phyloP scores from a whole-genome alignment of 2,888 invertebrate genomes.

The Chrysodeixis includens region DNA sequence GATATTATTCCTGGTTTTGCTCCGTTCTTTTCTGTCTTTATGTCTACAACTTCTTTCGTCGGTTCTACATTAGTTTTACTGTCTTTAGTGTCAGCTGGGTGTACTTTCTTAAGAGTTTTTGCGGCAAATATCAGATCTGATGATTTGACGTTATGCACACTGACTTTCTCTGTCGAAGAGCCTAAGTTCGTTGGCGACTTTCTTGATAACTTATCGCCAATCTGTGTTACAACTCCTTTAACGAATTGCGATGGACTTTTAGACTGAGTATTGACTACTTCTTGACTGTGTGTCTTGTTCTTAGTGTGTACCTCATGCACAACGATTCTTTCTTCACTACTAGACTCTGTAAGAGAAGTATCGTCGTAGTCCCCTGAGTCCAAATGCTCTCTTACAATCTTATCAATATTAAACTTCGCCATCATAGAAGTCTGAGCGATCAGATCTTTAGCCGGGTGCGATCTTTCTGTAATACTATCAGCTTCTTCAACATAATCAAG shows the following conservation, averaged over 20 bases:
- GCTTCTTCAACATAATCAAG: slow-evolving; percentile 80
- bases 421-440: slow-evolving; percentile 84
- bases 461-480: slow-evolving; percentile 78
- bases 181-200: slow-evolving; percentile 61
- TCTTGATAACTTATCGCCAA: slow-evolving; percentile 70
- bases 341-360: slow-evolving; percentile 81
- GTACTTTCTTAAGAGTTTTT: slow-evolving; percentile 70
- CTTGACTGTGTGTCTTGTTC: too few species aligned
- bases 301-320: slow-evolving; percentile 69
- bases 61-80: slow-evolving; percentile 28
- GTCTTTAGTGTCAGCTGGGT: slow-evolving; percentile 41
- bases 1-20: slow-evolving; percentile 76
- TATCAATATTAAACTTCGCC: slow-evolving; percentile 83
- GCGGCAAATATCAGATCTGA: slow-evolving; percentile 77
- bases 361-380: slow-evolving; percentile 83
- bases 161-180: slow-evolving; percentile 67
- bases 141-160: slow-evolving; percentile 77
- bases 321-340: slow-evolving; percentile 80
- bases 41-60: slow-evolving; percentile 31
- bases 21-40: slow-evolving; percentile 61
- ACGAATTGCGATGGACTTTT: slow-evolving; percentile 76
- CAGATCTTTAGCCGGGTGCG: slow-evolving; percentile 76
- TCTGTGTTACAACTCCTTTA: slow-evolving; percentile 71
- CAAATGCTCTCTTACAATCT: slow-evolving; percentile 79
- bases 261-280: slow-evolving; percentile 61